Evolutionary conservation across 2,113 vertebrate species (phyloP), one percentile per base, ranked within the genome.

Genomic region (Leuciscus idus): DNA sequence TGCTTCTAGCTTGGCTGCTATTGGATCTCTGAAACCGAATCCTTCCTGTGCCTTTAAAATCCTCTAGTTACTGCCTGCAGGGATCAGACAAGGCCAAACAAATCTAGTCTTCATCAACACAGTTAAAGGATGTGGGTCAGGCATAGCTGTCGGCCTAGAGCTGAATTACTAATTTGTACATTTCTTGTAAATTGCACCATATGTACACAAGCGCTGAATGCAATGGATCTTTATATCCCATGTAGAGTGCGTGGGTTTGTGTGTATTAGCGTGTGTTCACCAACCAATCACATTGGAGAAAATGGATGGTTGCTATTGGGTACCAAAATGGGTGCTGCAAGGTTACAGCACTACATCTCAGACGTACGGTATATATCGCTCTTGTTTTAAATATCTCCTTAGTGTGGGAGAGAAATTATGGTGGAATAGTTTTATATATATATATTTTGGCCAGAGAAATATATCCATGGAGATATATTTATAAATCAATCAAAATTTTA

Each of bases 41-140:
- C 62, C 68, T 73, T 84, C 81, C 50, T 73, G 50, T 73, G 68
- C 66, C 76, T 59, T 86, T 57, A 80, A 64, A 83, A 26, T 70
- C 77, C 68, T 84, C 4, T 57, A n/a, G 50, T 73, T 84, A 73
- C 30, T 73, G 81, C 81, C 81, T 84, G 66, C 23, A 73, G 81
- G 76, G 55, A 46, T 33, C 57, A 76, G 83, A 52, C 59, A n/a
- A 86, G 87, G 85, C 85, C 85, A 80, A 77, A 81, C 80, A 74
- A 55, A 84, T 86, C 84, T 70, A 76, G 59, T 86, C n/a, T 68
- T 84, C 26, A 84, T 23, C 64, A 70, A 72, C 81, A 81, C 66
- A 50, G 77, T 76, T 76, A 81, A 78, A 81, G 75, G 66, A 86
- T 86, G 79, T 85, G 81, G 85, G 85, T 87, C 88, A 89, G 88